Evolutionary conservation across 92 coral and sea anemone species (phyloP).

Genomic region (Paramuricea clavata): DNA sequence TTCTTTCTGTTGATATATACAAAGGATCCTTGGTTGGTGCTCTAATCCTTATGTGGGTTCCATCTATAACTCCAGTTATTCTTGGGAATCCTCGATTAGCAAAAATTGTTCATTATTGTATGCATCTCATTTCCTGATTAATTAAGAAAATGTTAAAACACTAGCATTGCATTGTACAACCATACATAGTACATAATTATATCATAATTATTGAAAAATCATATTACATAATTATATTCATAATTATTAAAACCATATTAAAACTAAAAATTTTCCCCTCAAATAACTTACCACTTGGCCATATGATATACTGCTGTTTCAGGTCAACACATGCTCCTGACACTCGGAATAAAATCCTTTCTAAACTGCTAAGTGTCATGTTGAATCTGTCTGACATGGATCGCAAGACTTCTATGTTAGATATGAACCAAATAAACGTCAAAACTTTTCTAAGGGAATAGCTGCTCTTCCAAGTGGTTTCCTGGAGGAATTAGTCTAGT

Average conservation of each 20-base stretch:
- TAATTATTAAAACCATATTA: no score
- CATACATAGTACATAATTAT: no score
- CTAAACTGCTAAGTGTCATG: slow-evolving; percentile 64
- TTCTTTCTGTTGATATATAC: slow-evolving; percentile 49
- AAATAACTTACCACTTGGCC: not conserved
- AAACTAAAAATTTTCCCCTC: no score
- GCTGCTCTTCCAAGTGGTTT: slow-evolving; percentile 68
- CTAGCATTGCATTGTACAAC: no score
- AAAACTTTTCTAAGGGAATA: slow-evolving; percentile 53
- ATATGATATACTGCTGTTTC: not conserved
- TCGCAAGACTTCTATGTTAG: slow-evolving; percentile 57
- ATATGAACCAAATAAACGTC: slow-evolving; percentile 66
- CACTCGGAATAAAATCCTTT: slow-evolving; percentile 46
- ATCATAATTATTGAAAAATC: no score
- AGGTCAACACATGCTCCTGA: not conserved
- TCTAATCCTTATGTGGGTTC: slow-evolving; percentile 50
- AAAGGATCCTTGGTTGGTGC: slow-evolving; percentile 53
- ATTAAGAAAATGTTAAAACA: no score
- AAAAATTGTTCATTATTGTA: no score
- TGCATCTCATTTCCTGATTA: no score
- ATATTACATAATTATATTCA: no score
- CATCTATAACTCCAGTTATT: slow-evolving; percentile 16
- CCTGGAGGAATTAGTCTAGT: slow-evolving; percentile 50
- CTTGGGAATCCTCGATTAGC: no score
- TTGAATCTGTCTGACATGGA: slow-evolving; percentile 62